Evolutionary conservation across 1,140 invertebrate species (phyloP), one percentile per base, ranked within the genome.

Genomic region (Drosophila guanche): DNA sequence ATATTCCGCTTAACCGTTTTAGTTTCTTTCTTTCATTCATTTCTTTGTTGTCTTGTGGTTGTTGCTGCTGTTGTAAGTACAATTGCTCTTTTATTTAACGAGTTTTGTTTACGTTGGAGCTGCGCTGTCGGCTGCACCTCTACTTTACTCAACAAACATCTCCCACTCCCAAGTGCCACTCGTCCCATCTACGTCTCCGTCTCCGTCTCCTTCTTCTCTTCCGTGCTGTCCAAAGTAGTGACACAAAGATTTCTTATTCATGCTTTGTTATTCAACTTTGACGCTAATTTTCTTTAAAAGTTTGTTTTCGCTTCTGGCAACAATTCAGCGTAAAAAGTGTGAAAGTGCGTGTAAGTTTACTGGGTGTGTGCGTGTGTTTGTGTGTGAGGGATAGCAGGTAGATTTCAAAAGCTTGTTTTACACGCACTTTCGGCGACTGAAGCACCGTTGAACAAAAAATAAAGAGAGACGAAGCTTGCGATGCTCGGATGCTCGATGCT

Each of bases 11-110:
- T 89, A 89, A 89, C 80, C 86, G 86, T 89, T 89, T 89, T 90
- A 78, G 71, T 85, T 77, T 76, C 69, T 42, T 74, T 74, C 52
- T 50, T 59, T 65, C 41, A 66, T 62, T 65, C 50, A 55, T 66
- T 74, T 42, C 33, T 53, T 40, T 54, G 54, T 41, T 66, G 42
- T 56, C 45, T 54, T 29, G 41, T 54, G 53, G 25, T 56, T 72
- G 50, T 53, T 66, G 48, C 52, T 47, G 65, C 5, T 50, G 51
- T 70, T 78, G 60, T 79, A 85, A 79, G 76, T 89, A 85, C 84
- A 89, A 89, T 89, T 89, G 84, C 88, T 89, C 84, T 89, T 89
- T 89, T 89, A 89, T 89, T 88, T 89, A 89, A 89, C 84, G 84
- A 89, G 85, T 89, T 89, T 89, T 89, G 84, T 89, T 89, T 89